Base-by-base conservation (phyloP, 2,888 invertebrate species). In the Scotopteryx bipunctaria region DNA sequence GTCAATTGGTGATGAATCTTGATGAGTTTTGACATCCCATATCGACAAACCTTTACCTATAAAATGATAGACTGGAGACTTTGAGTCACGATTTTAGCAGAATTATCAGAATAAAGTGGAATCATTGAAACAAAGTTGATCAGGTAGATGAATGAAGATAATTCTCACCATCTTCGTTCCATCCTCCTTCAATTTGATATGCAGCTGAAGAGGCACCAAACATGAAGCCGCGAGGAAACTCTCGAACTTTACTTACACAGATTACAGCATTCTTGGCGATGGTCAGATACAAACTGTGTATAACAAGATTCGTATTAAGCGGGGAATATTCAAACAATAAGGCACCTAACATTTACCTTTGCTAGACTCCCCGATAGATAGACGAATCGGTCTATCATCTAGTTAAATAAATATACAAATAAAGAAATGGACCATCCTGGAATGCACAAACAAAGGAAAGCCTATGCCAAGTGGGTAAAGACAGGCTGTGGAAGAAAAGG, bases 161-260 rank as follows among this genome's bases (percentile, higher is more conserved):
- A 29, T 4, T 5, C 86, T 83, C 69, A 92, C 92, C 92, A 49
- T 86, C 91, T 56, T 78, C 85, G 59, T 86, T 75, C 91, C 91
- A 92, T 0, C 73, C 92, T 2, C 93, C 93, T 75, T 93, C 93
- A 15, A 92, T 74, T 69, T 93, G 93, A 63, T 92, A 92, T 1
- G 92, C 83, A 0, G 92, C 77, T 3, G 93, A 81, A 2, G 86
- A 75, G 0, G 83, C 80, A 0, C 87, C 87, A 25, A 87, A 86
- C 23, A 65, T 19, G 42, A 86, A 86, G 1, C 65, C 61, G 1
- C 66, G 36, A 0, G 87, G 86, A 43, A 87, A 86, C 5, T 43
- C 63, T 1, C 83, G 66, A 0, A 73, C 37, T 19, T 67, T 67
- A 15, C 61, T 64, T 45, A 76, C 73, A 17, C 69, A 53, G 3